These are phyloP conservation scores for Epizoanthus fatuus DNA, from an alignment of 92 coral and sea anemone species.

Conservation along the genomic window DNA sequence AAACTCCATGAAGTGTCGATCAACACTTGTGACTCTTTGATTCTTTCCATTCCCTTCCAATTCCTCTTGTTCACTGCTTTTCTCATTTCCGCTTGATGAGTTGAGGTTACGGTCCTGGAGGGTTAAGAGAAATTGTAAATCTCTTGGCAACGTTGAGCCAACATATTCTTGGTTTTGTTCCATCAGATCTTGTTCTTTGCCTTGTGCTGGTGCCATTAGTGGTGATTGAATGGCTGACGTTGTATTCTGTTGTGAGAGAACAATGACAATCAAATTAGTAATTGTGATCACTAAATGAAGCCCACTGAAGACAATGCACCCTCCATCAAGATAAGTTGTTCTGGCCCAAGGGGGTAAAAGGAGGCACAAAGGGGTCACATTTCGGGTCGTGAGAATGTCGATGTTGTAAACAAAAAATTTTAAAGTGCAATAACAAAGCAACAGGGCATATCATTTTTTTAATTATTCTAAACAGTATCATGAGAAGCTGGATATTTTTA, in stretches of 20 bases:
- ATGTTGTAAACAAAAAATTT: not conserved
- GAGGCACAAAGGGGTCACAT: not conserved
- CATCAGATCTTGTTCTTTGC: not conserved
- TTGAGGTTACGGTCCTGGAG: not conserved
- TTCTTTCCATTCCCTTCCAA: conserved; percentile 35
- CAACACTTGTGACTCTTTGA: conserved; percentile 61
- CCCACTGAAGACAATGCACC: not conserved
- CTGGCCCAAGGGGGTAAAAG: not conserved
- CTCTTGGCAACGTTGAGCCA: conserved; percentile 33
- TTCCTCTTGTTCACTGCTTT: conserved; percentile 1
- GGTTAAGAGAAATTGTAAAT: conserved; percentile 20
- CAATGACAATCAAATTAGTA: not conserved
- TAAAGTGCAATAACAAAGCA: not conserved
- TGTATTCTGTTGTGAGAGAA: not conserved
- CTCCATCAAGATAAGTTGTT: not conserved
- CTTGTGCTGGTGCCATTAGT: not conserved
- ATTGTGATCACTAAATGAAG: not conserved
- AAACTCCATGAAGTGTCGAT: conserved; percentile 74
- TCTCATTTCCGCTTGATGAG: conserved; percentile 4
- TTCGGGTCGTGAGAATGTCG: conserved; percentile 1
- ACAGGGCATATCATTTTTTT: too few species aligned
- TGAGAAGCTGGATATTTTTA: too few species aligned
- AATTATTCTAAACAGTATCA: too few species aligned
- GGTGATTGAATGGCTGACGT: not conserved
- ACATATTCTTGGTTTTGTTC: conserved; percentile 8